Conservation (phyloP, 2,888 invertebrate species). For the Andricus quercusramuli region DNA sequence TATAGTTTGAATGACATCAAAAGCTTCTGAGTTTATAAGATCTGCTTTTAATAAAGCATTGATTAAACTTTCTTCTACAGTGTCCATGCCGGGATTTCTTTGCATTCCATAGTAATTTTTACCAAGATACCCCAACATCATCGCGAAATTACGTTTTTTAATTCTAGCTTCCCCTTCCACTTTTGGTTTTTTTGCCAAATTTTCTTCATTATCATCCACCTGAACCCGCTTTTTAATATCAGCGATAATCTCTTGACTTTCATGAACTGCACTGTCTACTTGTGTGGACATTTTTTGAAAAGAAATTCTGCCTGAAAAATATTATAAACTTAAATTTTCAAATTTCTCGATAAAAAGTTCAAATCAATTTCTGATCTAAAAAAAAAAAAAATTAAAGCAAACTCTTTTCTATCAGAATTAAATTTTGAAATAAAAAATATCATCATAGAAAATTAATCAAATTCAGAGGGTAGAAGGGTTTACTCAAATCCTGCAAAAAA, state of each 20-base stretch:
- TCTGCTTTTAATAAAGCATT: conserved; percentile 89
- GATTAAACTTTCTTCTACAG: conserved; percentile 95
- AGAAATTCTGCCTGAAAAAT: conserved; percentile 52
- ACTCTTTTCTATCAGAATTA: too few relatives aligned
- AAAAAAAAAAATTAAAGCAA: too few relatives aligned
- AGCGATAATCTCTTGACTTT: conserved; percentile 42
- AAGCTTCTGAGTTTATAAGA: conserved; percentile 90
- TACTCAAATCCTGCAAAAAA: too few relatives aligned
- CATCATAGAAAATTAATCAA: too few relatives aligned
- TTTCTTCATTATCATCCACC: conserved; percentile 57
- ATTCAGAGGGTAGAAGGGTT: too few relatives aligned
- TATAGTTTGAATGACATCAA: conserved; percentile 88
- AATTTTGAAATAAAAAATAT: too few relatives aligned
- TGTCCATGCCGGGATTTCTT: conserved; percentile 91
- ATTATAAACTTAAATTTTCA: background rate
- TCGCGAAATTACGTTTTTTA: conserved; percentile 89
- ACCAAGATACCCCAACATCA: conserved; percentile 95
- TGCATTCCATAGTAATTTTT: conserved; percentile 98
- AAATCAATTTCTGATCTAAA: too few relatives aligned
- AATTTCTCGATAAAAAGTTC: background rate
- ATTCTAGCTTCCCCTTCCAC: conserved; percentile 80
- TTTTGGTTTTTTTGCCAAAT: conserved; percentile 69
- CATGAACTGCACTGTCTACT: conserved; percentile 40
- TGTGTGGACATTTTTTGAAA: conserved; percentile 57
- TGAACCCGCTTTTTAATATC: conserved; percentile 64